These are phyloP conservation scores for Trididemnum clinides DNA, from an alignment of 23 tunicate species.

Conservation along the genomic window DNA sequence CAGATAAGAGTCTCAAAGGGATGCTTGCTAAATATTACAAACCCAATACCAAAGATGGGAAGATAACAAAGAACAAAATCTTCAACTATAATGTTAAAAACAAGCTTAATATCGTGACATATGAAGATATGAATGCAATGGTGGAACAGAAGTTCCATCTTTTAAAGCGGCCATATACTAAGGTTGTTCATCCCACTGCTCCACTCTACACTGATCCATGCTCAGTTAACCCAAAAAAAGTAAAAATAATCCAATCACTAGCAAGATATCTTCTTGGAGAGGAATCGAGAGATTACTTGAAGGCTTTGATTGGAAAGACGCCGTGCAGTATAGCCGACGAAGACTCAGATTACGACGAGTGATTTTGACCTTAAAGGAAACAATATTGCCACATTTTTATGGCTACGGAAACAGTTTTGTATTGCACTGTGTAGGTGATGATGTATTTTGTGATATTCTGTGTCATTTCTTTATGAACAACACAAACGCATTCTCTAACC, in stretches of 20 bases:
- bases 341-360: not conserved
- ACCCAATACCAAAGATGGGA: not conserved
- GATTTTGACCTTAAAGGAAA: not conserved
- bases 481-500: not conserved
- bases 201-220: constrained; percentile 1
- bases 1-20: too few species aligned
- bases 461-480: not conserved
- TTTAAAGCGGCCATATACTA: not conserved
- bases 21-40: not conserved
- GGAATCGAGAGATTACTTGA: not conserved
- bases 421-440: not conserved
- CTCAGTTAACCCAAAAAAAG: not conserved
- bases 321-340: too few species aligned
- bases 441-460: not conserved
- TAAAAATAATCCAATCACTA: too few species aligned
- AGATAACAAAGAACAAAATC: constrained; percentile 9
- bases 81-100: too few species aligned
- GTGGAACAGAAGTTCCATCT: constrained; percentile 8
- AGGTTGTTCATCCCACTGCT: not conserved
- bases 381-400: not conserved
- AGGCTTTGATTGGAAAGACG: not conserved
- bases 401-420: not conserved
- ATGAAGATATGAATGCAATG: too few species aligned
- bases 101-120: constrained; percentile 7
- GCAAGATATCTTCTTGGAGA: constrained; percentile 7